A percentile compares a stretch with the other conserved stretches of the same genome.
Conservation (phyloP, 1,140 invertebrate species). For the Scylla paramamosain region DNA sequence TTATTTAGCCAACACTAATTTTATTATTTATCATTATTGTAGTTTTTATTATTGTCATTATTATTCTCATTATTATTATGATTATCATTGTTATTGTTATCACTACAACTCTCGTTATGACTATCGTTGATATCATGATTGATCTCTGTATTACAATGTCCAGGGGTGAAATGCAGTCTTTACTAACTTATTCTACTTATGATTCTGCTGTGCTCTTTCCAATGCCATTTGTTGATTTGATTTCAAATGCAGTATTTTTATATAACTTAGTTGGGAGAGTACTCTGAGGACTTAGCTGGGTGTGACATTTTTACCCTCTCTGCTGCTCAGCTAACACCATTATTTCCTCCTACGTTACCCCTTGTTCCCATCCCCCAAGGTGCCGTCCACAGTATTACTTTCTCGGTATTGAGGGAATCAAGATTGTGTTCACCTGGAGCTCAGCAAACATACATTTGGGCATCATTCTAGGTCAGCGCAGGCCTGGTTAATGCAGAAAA, state of each 20-base stretch:
- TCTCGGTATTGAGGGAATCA: slow-evolving; percentile 9
- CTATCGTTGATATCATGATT: slow-evolving; percentile 23
- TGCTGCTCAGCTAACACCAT: background rate
- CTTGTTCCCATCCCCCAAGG: background rate
- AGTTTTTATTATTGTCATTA: background rate
- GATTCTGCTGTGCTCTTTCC: slow-evolving; percentile 2
- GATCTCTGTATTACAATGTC: slow-evolving; percentile 69
- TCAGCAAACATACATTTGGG: background rate
- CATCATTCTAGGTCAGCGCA: background rate
- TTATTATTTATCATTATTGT: background rate
- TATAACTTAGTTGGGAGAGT: background rate
- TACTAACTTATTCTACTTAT: slow-evolving; percentile 48
- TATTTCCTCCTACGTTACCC: background rate
- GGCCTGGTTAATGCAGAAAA: background rate
- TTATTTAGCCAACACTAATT: background rate
- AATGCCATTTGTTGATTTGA: slow-evolving; percentile 28
- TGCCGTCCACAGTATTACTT: slow-evolving; percentile 18
- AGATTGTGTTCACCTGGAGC: slow-evolving; percentile 8
- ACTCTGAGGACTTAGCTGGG: background rate
- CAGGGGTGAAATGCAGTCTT: slow-evolving; percentile 68
- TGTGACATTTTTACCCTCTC: background rate
- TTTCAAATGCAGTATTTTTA: slow-evolving; percentile 66
- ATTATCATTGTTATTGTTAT: background rate
- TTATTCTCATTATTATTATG: background rate
- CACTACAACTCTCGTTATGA: background rate